Percentiles rank a stretch among this genome's conserved stretches.
phyloP scores from a whole-genome alignment of 1,140 invertebrate genomes.

The Choristoneura fumiferana region DNA sequence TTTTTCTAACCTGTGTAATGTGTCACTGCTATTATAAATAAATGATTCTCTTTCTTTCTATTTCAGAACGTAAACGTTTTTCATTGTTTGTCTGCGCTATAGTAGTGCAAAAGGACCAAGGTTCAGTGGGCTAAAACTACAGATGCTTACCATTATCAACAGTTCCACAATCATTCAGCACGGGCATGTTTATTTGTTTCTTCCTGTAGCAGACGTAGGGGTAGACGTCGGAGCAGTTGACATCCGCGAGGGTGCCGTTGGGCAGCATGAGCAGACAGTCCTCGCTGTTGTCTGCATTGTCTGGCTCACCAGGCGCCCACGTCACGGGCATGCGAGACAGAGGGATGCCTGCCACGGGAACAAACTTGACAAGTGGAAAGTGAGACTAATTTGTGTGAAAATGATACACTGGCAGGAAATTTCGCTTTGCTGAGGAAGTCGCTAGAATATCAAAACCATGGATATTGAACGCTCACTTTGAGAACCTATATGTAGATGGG shows the following conservation, averaged over 20 bases:
- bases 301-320: constrained; percentile 34
- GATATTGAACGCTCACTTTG: too few species aligned
- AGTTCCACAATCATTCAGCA: constrained; percentile 30
- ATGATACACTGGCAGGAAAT: neutral
- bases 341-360: constrained; percentile 26
- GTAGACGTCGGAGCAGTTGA: constrained; percentile 27
- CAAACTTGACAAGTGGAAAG: neutral
- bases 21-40: too few species aligned
- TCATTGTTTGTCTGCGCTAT: too few species aligned
- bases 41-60: too few species aligned
- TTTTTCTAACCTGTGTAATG: too few species aligned
- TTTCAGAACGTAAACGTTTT: too few species aligned
- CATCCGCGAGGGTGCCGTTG: constrained; percentile 25
- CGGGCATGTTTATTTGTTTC: constrained; percentile 8
- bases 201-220: constrained; percentile 41
- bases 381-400: neutral
- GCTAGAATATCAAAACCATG: too few species aligned
- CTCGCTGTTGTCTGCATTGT: constrained; percentile 35
- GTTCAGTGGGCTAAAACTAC: too few species aligned
- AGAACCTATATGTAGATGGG: too few species aligned
- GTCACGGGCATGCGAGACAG: constrained; percentile 28
- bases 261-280: constrained; percentile 31
- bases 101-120: too few species aligned
- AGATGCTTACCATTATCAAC: constrained; percentile 30
- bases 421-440: too few species aligned